Base-by-base conservation (phyloP, 2,113 vertebrate species). In the Prunella fulvescens region DNA sequence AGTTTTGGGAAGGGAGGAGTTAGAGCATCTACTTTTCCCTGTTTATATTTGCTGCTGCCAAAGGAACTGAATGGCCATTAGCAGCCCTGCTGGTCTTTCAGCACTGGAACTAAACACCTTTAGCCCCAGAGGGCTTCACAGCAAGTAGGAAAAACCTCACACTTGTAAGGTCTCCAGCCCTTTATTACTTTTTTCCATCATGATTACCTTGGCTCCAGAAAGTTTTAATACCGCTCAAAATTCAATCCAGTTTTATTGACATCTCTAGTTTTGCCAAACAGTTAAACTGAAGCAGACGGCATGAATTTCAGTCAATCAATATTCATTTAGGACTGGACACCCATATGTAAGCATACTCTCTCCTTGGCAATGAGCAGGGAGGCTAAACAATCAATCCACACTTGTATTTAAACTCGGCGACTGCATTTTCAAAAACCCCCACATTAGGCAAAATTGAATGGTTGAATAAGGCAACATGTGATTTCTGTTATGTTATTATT, bases 151-250 rank as follows among this genome's bases (percentile, higher is more conserved):
- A 78, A 84, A 82, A 37, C 67, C 76, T 70, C 48, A 44, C 2
- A 1, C 45, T 81, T 67, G 10, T 95, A 95, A 95, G 97, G 76
- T 76, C 88, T 97, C 89, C 79, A 95, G 73, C 91, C 39, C 22
- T 97, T 97, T 97, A 97, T 97, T 97, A 95, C 93, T 95, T 97
- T 94, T 95, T 96, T 79, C 95, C 81, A 83, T 96, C 95, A 60
- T 93, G 95, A 97, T 97, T 97, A 97, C 94, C 82, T 77, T 82
- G 96, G 95, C 93, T 95, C 87, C 90, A 96, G 96, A 94, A 98
- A 97, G 95, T 98, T 98, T 97, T 97, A 97, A 97, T 97, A 97
- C 92, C 33, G 3, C 93, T 97, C 96, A 96, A 96, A 96, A 96
- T 94, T 61, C 86, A 87, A 88, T 95, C 80, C 88, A 96, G 86